Percentiles rank a stretch among this genome's conserved stretches.
Evolutionary conservation across 2,888 invertebrate species (phyloP).

Genomic region (Lasioglossum vierecki): DNA sequence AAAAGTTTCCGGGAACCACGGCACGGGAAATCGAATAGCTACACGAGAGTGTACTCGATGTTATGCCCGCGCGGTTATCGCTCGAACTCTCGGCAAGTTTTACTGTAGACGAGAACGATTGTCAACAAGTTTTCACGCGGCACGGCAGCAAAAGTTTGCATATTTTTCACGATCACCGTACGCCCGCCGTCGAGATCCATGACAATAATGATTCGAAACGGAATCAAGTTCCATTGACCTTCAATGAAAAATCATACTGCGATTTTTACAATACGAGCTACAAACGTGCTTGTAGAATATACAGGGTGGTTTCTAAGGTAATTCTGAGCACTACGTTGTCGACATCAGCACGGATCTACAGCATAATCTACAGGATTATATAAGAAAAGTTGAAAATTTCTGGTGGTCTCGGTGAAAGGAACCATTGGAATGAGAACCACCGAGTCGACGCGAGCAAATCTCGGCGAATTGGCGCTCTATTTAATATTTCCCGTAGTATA

Average conservation of each 20-base stretch:
- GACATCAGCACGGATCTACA: no score
- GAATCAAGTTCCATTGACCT: background rate
- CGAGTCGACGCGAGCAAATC: background rate
- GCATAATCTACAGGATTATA: no score
- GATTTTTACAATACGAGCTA: background rate
- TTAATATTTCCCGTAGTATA: background rate
- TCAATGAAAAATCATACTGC: background rate
- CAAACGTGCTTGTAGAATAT: no score
- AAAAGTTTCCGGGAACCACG: background rate
- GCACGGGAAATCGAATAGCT: background rate
- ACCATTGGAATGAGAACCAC: background rate
- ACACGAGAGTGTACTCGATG: background rate
- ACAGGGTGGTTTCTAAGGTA: no score
- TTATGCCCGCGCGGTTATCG: background rate
- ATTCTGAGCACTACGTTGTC: no score
- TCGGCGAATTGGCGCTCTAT: background rate
- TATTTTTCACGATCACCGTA: constrained; percentile 10
- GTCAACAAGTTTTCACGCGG: constrained; percentile 4
- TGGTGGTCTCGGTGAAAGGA: no score
- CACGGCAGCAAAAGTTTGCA: background rate
- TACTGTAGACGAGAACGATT: background rate
- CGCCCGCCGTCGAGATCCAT: background rate
- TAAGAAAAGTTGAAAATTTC: no score
- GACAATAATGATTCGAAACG: background rate
- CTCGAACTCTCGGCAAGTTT: constrained; percentile 1